phyloP scores from a whole-genome alignment of 2,888 invertebrate species.

The Physocephala rufipes region DNA sequence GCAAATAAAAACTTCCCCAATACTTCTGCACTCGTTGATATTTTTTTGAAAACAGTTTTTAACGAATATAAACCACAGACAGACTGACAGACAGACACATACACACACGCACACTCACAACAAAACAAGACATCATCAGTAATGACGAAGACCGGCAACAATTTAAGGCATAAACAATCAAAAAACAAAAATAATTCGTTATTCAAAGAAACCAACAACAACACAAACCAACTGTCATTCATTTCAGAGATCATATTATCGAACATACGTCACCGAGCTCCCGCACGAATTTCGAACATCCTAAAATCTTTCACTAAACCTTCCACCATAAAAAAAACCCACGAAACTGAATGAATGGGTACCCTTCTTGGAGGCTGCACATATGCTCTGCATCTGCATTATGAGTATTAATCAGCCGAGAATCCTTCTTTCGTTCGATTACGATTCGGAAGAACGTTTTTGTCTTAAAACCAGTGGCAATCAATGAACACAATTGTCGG shows the following conservation, averaged over 20 bases:
- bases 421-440: constrained; percentile 37
- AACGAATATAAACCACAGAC: background rate
- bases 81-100: background rate
- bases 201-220: background rate
- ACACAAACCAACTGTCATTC: background rate
- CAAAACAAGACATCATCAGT: no score
- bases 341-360: background rate
- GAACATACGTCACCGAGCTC: background rate
- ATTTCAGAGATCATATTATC: no score
- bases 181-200: background rate
- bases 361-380: constrained; percentile 41
- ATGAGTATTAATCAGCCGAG: constrained; percentile 57
- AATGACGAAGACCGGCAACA: no score
- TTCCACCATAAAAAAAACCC: constrained; percentile 1
- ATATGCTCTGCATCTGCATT: constrained; percentile 59
- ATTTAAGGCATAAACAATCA: background rate
- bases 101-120: no score
- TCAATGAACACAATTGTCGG: constrained; percentile 26
- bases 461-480: constrained; percentile 32
- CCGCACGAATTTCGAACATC: background rate
- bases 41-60: background rate
- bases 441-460: no score
- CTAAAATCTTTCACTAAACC: constrained; percentile 18
- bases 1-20: background rate
- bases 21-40: background rate